phyloP scores from a whole-genome alignment of 2,113 vertebrate genomes.

The Leiothrix lutea region DNA sequence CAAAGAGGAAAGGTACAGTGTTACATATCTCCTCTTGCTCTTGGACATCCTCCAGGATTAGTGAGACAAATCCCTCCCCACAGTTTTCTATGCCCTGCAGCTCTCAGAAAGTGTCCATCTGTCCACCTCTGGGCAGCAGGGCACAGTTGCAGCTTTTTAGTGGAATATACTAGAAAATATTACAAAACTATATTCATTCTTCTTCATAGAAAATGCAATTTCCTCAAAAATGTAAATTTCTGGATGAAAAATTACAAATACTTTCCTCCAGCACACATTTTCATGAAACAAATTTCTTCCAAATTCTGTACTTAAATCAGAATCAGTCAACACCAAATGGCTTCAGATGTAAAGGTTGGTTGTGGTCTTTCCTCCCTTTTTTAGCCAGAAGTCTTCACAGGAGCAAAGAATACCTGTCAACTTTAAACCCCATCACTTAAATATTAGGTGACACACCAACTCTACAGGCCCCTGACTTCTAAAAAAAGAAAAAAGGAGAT shows the following conservation, averaged over 20 bases:
- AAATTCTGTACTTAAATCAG: background rate
- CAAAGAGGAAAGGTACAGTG: background rate
- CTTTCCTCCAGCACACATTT: background rate
- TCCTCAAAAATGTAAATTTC: background rate
- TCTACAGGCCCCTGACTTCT: background rate
- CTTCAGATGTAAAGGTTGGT: background rate
- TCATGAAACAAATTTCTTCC: background rate
- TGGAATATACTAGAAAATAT: background rate
- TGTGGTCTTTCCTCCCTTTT: background rate
- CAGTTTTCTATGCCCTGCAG: background rate
- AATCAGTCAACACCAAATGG: background rate
- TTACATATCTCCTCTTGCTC: background rate
- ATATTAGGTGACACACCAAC: background rate
- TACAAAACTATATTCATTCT: background rate
- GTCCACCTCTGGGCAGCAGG: background rate
- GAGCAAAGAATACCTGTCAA: background rate
- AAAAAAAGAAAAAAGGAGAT: background rate
- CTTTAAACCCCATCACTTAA: background rate
- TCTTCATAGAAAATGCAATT: background rate
- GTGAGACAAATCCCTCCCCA: fast-evolving
- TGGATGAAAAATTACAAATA: background rate
- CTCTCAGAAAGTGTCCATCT: background rate
- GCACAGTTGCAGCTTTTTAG: background rate
- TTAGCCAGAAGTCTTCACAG: background rate
- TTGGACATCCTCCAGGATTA: background rate